Base-by-base conservation (phyloP, 2,797 vertebrate species). In the Nyctalus aviator region DNA sequence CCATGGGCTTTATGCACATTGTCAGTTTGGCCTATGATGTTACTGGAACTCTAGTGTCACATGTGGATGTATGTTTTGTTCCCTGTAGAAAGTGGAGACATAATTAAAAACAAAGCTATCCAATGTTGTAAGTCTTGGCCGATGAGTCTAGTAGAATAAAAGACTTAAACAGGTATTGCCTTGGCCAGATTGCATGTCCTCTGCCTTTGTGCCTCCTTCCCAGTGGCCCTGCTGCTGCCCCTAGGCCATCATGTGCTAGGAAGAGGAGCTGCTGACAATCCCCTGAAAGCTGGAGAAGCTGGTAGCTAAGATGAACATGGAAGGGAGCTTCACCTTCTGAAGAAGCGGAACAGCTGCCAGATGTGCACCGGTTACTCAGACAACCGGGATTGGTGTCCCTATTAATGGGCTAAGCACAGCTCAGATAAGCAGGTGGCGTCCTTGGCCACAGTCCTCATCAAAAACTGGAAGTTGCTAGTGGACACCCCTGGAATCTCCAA, bases 401-500 rank as follows among this genome's bases (percentile, higher is more conserved):
- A 99, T 99, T 77, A 99, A 99, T n/a, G 98, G 98, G 1, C 98
- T 99, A 99, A 99, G 48, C 99, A 99, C 96, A 99, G 98, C 98
- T 98, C 98, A 0, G 99, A 99, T 0, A 99, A 99, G 88, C 98
- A 99, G 95, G 99, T 99, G 90, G 98, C 98, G 87, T 96, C 98
- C 10, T 96, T 99, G 85, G 99, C 99, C 71, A 99, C 99, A 97
- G 97, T 99, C 93, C 99, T 99, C 92, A 99, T 99, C 94, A 99
- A 99, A 98, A 99, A 99, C 98, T 99, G 99, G 99, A 99, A 99
- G 97, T 98, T 98, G 95, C 98, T 99, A 77, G 97, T 99, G 89
- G 98, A 99, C 72, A 97, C 98, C 3, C 97, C 98, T 5, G 93
- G 92, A 37, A 41, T 97, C 53, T 96, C 98, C 1, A 98, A 98